Evolutionary conservation across 2,888 invertebrate genomes (phyloP).

Genomic region (Syrphus vitripennis): DNA sequence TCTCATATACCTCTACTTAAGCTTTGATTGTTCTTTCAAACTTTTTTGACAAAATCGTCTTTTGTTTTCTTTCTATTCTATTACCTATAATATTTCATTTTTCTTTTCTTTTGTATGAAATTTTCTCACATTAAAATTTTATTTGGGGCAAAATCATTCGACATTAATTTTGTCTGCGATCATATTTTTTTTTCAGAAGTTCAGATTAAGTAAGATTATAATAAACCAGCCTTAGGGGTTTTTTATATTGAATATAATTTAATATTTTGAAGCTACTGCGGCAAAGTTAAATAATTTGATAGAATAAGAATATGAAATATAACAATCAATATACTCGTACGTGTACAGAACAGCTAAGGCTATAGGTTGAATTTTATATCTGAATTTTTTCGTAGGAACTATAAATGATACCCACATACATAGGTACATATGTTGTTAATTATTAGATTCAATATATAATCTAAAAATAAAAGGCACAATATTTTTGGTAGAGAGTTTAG

Average conservation of each 20-base stretch:
- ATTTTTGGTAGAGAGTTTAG: too few species aligned
- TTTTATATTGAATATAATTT: neutral
- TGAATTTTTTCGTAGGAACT: too few species aligned
- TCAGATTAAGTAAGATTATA: neutral
- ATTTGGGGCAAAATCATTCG: neutral
- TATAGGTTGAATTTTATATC: too few species aligned
- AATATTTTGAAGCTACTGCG: neutral
- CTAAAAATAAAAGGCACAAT: too few species aligned
- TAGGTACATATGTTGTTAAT: too few species aligned
- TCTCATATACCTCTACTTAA: neutral
- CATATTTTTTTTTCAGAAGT: neutral
- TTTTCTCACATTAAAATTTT: conserved; percentile 7
- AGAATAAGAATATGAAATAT: too few species aligned
- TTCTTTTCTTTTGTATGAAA: neutral
- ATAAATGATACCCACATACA: too few species aligned
- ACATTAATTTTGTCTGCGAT: neutral
- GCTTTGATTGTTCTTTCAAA: neutral
- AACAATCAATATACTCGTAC: neutral
- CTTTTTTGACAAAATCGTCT: neutral
- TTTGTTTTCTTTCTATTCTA: neutral
- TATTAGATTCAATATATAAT: too few species aligned
- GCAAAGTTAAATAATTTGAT: neutral
- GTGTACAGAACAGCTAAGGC: too few species aligned
- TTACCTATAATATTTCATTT: neutral
- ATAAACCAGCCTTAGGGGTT: neutral